phyloP scores from a whole-genome alignment of 2,888 invertebrate genomes.

The Acanthoscelides obtectus region DNA sequence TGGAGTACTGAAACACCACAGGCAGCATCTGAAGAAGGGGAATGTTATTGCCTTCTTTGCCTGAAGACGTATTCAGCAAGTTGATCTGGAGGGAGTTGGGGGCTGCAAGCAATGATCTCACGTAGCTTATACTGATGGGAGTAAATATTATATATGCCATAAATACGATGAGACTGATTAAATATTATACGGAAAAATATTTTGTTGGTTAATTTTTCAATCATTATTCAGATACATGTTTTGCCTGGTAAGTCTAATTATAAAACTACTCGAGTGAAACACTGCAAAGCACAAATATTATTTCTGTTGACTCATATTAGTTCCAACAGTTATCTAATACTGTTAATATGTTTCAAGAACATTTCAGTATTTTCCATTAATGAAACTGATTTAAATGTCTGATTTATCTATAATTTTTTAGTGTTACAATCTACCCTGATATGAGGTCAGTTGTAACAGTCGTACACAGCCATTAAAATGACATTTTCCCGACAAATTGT shows the following conservation, averaged over 20 bases:
- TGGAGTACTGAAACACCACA: too few relatives aligned
- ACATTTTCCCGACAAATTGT: not conserved
- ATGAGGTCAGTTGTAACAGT: not conserved
- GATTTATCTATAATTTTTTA: too few relatives aligned
- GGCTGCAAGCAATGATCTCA: not conserved
- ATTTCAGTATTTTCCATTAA: not conserved
- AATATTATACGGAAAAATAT: not conserved
- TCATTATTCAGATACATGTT: not conserved
- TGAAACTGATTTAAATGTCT: not conserved
- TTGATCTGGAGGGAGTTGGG: not conserved
- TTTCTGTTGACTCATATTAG: not conserved
- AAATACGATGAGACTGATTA: conserved; percentile 1
- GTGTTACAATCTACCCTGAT: not conserved
- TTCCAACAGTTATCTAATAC: not conserved
- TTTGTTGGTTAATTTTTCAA: not conserved
- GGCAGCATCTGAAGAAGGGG: too few relatives aligned
- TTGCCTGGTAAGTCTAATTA: not conserved
- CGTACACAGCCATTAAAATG: not conserved
- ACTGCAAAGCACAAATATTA: not conserved
- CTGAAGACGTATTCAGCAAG: not conserved
- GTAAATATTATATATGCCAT: conserved; percentile 1
- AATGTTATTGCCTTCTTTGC: too few relatives aligned
- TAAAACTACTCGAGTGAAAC: not conserved
- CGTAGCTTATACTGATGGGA: conserved; percentile 1
- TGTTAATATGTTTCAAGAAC: not conserved